Evolutionary conservation across 2,797 vertebrate species (phyloP).

Genomic region (Syngnathus acus): DNA sequence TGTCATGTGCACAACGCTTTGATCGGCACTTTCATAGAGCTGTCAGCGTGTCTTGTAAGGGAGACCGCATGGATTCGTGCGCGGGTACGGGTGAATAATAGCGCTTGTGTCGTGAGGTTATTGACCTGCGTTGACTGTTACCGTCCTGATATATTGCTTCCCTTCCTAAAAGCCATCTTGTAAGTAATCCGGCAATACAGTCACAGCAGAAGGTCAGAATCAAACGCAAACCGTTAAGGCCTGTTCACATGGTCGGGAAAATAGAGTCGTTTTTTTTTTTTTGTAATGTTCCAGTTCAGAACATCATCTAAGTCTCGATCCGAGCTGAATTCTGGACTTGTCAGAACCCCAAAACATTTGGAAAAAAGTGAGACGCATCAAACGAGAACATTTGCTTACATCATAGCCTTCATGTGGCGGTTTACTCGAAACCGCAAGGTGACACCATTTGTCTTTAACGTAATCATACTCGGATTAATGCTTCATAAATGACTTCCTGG

Average conservation of each 20-base stretch:
- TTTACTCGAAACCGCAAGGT: no score
- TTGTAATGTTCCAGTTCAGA: background rate
- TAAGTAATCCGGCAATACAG: background rate
- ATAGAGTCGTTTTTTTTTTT: background rate
- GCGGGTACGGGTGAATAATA: slow-evolving; percentile 3
- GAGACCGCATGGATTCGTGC: background rate
- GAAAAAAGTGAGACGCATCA: no score
- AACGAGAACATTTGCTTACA: no score
- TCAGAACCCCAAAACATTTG: no score
- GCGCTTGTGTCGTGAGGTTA: slow-evolving; percentile 1
- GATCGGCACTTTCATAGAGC: slow-evolving; percentile 31
- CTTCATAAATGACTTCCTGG: no score
- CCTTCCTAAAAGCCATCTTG: background rate
- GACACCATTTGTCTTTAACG: no score
- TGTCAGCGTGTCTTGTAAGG: slow-evolving; percentile 14
- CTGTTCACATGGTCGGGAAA: background rate
- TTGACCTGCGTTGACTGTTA: background rate
- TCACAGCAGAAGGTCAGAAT: background rate
- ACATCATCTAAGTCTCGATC: no score
- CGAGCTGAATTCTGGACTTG: no score
- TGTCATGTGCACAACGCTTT: slow-evolving; percentile 38
- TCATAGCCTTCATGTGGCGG: no score
- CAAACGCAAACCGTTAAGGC: background rate
- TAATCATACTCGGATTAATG: no score
- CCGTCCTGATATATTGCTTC: background rate